Evolutionary conservation across 2,797 vertebrate species (phyloP).

Genomic region (Allobates femoralis): DNA sequence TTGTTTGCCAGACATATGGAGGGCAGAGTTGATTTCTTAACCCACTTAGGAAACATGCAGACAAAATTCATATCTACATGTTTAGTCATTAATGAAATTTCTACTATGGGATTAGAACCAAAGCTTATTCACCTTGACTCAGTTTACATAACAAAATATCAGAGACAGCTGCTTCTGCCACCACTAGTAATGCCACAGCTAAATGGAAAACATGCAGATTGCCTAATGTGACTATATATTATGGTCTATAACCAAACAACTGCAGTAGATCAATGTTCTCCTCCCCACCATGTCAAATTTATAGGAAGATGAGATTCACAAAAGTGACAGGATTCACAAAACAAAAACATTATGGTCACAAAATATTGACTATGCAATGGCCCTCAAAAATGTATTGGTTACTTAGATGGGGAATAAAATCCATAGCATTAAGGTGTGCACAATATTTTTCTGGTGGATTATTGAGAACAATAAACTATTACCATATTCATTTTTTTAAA

Average conservation of each 20-base stretch:
- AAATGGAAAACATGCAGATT: neutral
- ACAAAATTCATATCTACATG: neutral
- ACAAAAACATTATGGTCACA: neutral
- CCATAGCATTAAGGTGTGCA: too few relatives aligned
- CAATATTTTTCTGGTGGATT: too few relatives aligned
- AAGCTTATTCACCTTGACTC: neutral
- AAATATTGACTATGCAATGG: neutral
- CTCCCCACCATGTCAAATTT: neutral
- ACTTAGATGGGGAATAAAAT: neutral
- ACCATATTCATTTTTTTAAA: too few relatives aligned
- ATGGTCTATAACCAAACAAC: neutral
- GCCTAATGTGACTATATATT: neutral
- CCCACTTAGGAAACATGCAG: constrained; percentile 30
- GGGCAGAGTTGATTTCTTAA: constrained; percentile 56
- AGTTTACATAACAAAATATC: neutral
- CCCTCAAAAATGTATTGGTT: neutral
- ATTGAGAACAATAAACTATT: too few relatives aligned
- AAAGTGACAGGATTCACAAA: neutral
- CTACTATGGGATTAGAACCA: neutral
- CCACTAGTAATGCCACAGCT: neutral
- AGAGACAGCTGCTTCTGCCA: neutral
- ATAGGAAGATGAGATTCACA: neutral
- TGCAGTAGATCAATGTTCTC: neutral
- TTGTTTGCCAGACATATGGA: constrained; percentile 58
- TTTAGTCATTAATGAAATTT: neutral